Conservation (phyloP, 2,113 vertebrate genomes). For the Mustelus asterias region DNA sequence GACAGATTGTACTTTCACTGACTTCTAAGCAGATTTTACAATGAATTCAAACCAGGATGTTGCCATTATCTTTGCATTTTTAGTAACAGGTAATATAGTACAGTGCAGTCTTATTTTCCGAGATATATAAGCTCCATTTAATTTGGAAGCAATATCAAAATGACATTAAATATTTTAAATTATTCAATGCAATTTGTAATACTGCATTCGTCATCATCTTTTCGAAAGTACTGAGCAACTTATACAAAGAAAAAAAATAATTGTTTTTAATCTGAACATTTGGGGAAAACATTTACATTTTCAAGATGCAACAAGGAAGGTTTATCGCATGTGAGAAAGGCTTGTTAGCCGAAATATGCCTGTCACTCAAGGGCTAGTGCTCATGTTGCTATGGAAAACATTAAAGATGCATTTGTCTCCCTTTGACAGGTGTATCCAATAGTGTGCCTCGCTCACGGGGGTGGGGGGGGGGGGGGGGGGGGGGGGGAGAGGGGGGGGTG, state of each 20-base stretch:
- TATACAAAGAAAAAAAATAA: background rate
- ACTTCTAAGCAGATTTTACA: conserved; percentile 41
- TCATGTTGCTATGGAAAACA: conserved; percentile 28
- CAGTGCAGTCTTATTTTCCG: conserved; percentile 17
- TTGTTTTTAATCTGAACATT: background rate
- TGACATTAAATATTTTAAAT: conserved; percentile 26
- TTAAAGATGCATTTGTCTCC: conserved; percentile 30
- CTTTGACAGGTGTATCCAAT: conserved; percentile 32
- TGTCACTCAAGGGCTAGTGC: background rate
- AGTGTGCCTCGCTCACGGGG: background rate
- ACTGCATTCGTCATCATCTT: background rate
- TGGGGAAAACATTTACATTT: background rate
- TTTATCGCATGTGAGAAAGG: background rate
- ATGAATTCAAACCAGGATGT: conserved; percentile 26
- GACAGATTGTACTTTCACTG: conserved; percentile 42
- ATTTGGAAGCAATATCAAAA: conserved; percentile 34
- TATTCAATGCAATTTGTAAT: conserved; percentile 4
- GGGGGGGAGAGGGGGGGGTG: no score
- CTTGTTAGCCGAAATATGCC: background rate
- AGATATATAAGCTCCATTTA: conserved; percentile 26
- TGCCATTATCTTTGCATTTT: background rate
- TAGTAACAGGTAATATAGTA: conserved; percentile 11
- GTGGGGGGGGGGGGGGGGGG: no score
- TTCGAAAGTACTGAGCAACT: background rate
- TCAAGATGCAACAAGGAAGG: background rate